phyloP scores from a whole-genome alignment of 2,888 invertebrate genomes.

The Drosophila macrothrix region DNA sequence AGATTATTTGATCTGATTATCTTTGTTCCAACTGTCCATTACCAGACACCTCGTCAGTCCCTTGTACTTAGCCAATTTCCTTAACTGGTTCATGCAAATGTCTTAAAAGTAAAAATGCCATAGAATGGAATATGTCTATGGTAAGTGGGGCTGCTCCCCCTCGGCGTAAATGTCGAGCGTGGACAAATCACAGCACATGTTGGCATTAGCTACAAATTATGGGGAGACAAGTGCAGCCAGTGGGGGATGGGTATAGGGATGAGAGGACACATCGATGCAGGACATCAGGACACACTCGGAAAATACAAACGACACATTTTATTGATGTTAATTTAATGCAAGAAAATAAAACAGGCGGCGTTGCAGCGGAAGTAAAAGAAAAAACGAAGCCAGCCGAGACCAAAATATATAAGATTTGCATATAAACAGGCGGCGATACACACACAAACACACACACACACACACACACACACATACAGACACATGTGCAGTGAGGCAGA shows the following conservation, averaged over 20 bases:
- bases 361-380: constrained; percentile 69
- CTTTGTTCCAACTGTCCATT: not conserved
- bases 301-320: constrained; percentile 73
- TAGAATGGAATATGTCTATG: constrained; percentile 16
- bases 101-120: constrained; percentile 25
- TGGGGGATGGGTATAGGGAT: not conserved
- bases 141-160: constrained; percentile 12
- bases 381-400: constrained; percentile 46
- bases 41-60: too few relatives aligned
- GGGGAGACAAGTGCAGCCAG: constrained; percentile 61
- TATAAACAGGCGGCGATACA: constrained; percentile 69
- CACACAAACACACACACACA: constrained; percentile 41
- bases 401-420: constrained; percentile 80
- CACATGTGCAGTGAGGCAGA: constrained; percentile 17
- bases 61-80: not conserved
- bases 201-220: constrained; percentile 72
- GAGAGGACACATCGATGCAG: constrained; percentile 33
- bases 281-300: constrained; percentile 35
- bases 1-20: not conserved
- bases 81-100: constrained; percentile 37
- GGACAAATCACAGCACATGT: constrained; percentile 77
- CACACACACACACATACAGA: constrained; percentile 29
- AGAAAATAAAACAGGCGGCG: constrained; percentile 68
- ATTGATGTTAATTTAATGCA: constrained; percentile 83
- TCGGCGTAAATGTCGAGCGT: constrained; percentile 22